phyloP scores from a whole-genome alignment of 2,797 vertebrate genomes.

The Carapus acus region DNA sequence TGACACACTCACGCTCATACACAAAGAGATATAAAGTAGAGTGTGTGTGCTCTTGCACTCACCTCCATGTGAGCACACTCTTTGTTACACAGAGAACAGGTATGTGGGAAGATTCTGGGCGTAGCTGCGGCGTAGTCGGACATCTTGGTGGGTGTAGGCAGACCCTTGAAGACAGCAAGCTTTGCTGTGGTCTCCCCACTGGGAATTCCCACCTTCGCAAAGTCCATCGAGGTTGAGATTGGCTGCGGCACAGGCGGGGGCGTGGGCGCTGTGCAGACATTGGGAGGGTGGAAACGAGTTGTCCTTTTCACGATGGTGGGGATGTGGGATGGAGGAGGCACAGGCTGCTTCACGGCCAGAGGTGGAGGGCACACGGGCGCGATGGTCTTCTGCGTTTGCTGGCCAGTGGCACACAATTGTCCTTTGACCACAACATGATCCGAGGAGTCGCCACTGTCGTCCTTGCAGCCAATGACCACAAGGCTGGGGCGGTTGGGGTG shows the following conservation, averaged over 20 bases:
- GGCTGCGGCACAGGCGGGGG: not conserved
- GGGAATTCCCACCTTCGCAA: not conserved
- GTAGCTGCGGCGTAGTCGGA: constrained; percentile 88
- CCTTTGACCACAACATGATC: constrained; percentile 4
- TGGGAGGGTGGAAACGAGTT: not conserved
- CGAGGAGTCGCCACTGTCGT: not conserved
- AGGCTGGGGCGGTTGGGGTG: constrained; percentile 42
- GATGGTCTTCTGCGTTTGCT: constrained; percentile 9
- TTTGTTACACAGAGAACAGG: constrained; percentile 95
- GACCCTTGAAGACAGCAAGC: constrained; percentile 46
- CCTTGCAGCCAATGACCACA: constrained; percentile 33
- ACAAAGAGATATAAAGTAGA: constrained; percentile 3
- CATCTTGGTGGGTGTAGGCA: constrained; percentile 85
- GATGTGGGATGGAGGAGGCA: not conserved
- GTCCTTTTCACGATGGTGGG: not conserved
- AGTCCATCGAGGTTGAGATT: not conserved
- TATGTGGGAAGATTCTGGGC: constrained; percentile 91
- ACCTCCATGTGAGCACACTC: constrained; percentile 90
- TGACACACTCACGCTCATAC: no score
- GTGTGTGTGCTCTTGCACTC: constrained; percentile 68
- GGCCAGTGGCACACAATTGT: not conserved
- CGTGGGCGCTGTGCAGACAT: not conserved
- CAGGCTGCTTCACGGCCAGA: not conserved
- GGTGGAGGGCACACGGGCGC: not conserved
- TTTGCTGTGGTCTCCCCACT: not conserved